Base-by-base conservation (phyloP, 2,888 invertebrate species). In the Athalia circularis region DNA sequence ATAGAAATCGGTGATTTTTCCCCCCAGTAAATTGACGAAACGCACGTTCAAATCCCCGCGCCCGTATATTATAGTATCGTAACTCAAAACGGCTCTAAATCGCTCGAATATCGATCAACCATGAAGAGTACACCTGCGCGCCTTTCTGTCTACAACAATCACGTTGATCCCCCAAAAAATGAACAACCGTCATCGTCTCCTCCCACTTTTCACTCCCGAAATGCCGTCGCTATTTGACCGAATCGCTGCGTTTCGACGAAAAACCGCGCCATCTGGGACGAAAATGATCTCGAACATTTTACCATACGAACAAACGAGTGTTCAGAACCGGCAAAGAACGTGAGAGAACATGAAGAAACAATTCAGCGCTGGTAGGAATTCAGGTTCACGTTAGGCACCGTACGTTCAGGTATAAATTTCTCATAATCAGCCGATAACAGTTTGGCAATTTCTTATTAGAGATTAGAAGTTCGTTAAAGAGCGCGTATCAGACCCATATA, bases 1-100 rank as follows among this genome's bases (percentile, higher is more conserved):
- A 84, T 81, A 81, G 82, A 85, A 86, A 86, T 83, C 83, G 82
- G 83, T 84, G 84, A 83, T 86, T 64, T 13, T 48, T 47, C 15
- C 45, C 5, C 84, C 80, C 80, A 83, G 83, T 84, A 85, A 86
- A 87, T 86, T 86, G 86, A 85, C 85, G 84, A 87, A 87, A 86
- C 83, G 82, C 83, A 81, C 84, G 82, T 83, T 84, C 84, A 82
- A 85, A 84, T 83, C 82, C 80, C 82, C 82, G 74, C 29, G 77
- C 77, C 79, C 81, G 81, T 77, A 77, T 76, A 67, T 29, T 29
- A n/a, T n/a, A 76, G 80, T 54, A 65, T 54, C 59, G 13, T 48
- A 74, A 59, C 77, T 79, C 48, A 72, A 80, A 80, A 70, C 77
- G 77, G 74, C 72, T 68, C 64, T 52, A 65, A 72, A 59, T 72